Evolutionary conservation across 2,113 vertebrate genomes (phyloP), one percentile per base, ranked within the genome.

Genomic region (Tinamus guttatus): DNA sequence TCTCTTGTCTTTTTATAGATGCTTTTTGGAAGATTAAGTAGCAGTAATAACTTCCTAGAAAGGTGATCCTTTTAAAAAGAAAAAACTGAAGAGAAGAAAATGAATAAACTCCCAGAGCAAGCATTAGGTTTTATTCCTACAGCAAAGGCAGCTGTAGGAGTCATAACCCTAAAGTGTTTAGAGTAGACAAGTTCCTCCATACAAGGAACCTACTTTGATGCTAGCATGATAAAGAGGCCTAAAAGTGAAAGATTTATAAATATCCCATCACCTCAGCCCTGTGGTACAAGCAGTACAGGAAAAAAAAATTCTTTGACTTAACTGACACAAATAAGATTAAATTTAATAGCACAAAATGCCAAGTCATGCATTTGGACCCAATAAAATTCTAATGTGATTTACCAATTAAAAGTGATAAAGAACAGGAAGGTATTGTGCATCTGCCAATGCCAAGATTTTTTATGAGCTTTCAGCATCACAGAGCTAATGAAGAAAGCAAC

Each of bases 381-480:
- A 28, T 19, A 36, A 59, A 89, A 84, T 60, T 41, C 18, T 71
- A 34, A 34, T 1, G 11, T 38, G 56, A 60, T 68, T 89, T 19
- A 64, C 10, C 49, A 32, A 11, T 6, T 84, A 15, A 43, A 88
- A 47, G 18, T 9, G 17, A 27, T 18, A 30, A 0, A 24, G 60
- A 83, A 34, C 16, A 95, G 47, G 14, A 52, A 85, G 34, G 5
- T 64, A 64, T 4, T 0, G 0, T 5, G 3, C 28, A 62, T 62
- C n/a, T 85, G 24, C 34, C 62, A 64, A 6, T 2, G 9, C n/a
- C 84, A 87, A 81, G 28, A 60, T 25, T 13, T 24, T 24, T 71
- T 36, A 20, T 9, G 20, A 80, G 27, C 43, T 73, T 85, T 76
- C 38, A 54, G 81, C 38, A 64, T 60, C 27, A n/a, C 1, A 3